These are phyloP conservation scores for Venustaconcha ellipsiformis DNA, from an alignment of 1,140 invertebrate genomes.

Conservation along the genomic window DNA sequence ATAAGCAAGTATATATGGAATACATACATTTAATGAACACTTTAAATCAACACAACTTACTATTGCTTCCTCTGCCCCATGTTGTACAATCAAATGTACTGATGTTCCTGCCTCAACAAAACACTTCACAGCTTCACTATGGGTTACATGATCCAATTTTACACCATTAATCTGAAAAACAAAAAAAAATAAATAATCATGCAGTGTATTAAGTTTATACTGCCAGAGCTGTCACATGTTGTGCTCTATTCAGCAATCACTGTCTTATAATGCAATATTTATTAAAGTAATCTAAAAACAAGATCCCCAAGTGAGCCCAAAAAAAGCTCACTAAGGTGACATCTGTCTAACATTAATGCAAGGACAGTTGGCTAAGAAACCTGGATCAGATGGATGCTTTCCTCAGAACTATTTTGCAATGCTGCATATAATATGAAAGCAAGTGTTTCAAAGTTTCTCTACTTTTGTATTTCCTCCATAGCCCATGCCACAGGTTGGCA, in stretches of 20 bases:
- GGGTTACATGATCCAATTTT: conserved; percentile 52
- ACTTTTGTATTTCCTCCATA: too few relatives aligned
- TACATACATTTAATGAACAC: too few relatives aligned
- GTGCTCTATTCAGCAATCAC: not conserved
- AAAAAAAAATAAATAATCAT: conserved; percentile 2
- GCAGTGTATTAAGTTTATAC: not conserved
- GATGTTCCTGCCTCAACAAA: conserved; percentile 58
- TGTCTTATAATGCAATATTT: too few relatives aligned
- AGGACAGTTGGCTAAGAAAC: too few relatives aligned
- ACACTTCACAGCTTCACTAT: conserved; percentile 60
- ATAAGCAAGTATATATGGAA: too few relatives aligned
- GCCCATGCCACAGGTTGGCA: too few relatives aligned
- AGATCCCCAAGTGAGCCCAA: not conserved
- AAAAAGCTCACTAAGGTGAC: too few relatives aligned
- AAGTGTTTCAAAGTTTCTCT: too few relatives aligned
- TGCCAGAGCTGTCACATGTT: not conserved
- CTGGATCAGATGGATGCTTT: too few relatives aligned
- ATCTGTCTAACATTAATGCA: too few relatives aligned
- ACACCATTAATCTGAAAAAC: conserved; percentile 60
- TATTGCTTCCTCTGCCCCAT: conserved; percentile 54
- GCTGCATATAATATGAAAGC: too few relatives aligned
- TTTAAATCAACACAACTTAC: conserved; percentile 33
- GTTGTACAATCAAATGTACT: conserved; percentile 54
- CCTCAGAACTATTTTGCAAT: too few relatives aligned
- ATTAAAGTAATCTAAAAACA: not conserved